phyloP scores from a whole-genome alignment of 2,888 invertebrate genomes.

The Tortrix viridana region DNA sequence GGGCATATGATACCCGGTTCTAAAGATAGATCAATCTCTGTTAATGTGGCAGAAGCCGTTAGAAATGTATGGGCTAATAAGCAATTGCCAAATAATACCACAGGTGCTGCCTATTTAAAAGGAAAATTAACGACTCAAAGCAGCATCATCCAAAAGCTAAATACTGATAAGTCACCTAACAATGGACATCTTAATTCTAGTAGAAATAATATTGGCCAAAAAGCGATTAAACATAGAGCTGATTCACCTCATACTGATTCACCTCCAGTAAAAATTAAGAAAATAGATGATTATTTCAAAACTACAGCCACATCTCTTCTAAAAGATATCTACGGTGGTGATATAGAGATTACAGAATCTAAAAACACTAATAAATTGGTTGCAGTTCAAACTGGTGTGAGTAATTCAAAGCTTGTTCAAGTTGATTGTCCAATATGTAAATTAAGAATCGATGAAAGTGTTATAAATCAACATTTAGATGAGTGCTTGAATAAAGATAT shows the following conservation, averaged over 20 bases:
- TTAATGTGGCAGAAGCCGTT: conserved; percentile 48
- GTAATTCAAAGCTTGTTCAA: conserved; percentile 43
- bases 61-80: conserved; percentile 57
- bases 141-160: conserved; percentile 22
- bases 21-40: conserved; percentile 41
- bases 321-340: conserved; percentile 73
- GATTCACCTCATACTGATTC: conserved; percentile 43
- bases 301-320: conserved; percentile 58
- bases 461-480: conserved; percentile 76
- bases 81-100: conserved; percentile 46
- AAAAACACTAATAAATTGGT: conserved; percentile 53
- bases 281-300: conserved; percentile 74
- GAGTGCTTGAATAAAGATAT: conserved; percentile 74
- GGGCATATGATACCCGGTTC: conserved; percentile 47
- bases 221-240: conserved; percentile 55
- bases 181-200: conserved; percentile 5
- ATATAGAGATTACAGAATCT: conserved; percentile 58
- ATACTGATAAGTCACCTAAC: conserved; percentile 8
- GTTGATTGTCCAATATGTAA: conserved; percentile 82
- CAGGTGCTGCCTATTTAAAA: conserved; percentile 54
- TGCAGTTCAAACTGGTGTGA: conserved; percentile 43
- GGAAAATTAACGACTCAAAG: conserved; percentile 47
- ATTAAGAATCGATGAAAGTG: conserved; percentile 52
- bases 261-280: conserved; percentile 67
- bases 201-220: conserved; percentile 38